Conservation (phyloP, 1,140 invertebrate genomes). For the Microvelia longipes region DNA sequence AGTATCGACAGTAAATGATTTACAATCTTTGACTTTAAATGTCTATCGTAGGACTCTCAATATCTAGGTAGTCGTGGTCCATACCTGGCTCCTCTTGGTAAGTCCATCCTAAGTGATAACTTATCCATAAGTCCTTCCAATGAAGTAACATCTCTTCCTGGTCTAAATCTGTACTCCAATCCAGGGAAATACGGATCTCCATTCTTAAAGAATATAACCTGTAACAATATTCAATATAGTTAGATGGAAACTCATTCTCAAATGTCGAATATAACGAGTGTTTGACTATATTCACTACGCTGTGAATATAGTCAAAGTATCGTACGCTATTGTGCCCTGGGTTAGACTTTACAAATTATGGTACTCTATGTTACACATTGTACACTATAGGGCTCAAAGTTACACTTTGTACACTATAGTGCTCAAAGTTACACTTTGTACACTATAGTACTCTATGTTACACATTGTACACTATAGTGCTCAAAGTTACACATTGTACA, state of each 20-base stretch:
- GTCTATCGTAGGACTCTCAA: too few species aligned
- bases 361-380: not conserved
- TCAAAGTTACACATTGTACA: too few species aligned
- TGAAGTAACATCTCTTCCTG: constrained; percentile 69
- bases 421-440: too few species aligned
- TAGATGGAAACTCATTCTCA: not conserved
- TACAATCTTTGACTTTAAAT: too few species aligned
- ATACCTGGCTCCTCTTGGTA: constrained; percentile 46
- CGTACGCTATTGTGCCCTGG: not conserved
- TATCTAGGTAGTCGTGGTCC: too few species aligned
- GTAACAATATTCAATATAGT: constrained; percentile 5
- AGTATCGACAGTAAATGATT: too few species aligned
- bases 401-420: too few species aligned
- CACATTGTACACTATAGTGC: too few species aligned
- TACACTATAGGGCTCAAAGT: not conserved
- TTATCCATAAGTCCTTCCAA: constrained; percentile 73
- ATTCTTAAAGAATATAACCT: constrained; percentile 84
- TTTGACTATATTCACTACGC: not conserved
- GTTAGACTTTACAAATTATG: not conserved
- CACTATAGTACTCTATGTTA: too few species aligned
- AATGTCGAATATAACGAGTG: not conserved
- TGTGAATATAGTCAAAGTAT: not conserved
- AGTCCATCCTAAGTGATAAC: constrained; percentile 60
- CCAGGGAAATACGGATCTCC: constrained; percentile 83
- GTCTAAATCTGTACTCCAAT: constrained; percentile 73